A percentile compares a stretch with the other conserved stretches of the same genome.
phyloP scores from a whole-genome alignment of 1,140 invertebrate genomes.

The Bombus superbus region DNA sequence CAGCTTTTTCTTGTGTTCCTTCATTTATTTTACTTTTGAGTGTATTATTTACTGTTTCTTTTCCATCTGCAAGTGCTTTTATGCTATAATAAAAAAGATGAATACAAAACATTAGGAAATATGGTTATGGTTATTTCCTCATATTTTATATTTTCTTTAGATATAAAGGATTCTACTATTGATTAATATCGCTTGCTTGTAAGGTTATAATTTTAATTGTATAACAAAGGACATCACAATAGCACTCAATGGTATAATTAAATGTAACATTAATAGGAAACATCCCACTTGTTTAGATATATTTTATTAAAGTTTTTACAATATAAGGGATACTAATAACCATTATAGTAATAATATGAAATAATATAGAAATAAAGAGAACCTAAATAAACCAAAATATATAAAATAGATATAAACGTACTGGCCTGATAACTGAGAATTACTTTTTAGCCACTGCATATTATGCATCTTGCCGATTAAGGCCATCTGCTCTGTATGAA shows the following conservation, averaged over 20 bases:
- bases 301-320: neutral
- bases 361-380: constrained; percentile 10
- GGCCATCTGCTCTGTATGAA: constrained; percentile 39
- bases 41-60: neutral
- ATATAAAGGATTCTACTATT: no score
- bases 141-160: neutral
- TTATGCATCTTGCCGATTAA: constrained; percentile 61
- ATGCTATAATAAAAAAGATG: constrained; percentile 32
- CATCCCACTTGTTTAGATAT: neutral
- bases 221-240: neutral
- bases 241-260: neutral
- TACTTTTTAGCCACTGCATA: constrained; percentile 70
- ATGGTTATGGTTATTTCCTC: neutral
- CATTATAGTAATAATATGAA: neutral
- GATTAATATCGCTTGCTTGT: neutral
- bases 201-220: neutral
- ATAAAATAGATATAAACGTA: constrained; percentile 56
- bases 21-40: constrained; percentile 11
- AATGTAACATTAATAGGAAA: neutral
- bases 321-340: neutral
- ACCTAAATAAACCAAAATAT: constrained; percentile 24
- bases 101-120: neutral
- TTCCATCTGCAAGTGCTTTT: neutral
- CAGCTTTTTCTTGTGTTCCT: neutral
- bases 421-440: constrained; percentile 47